Evolutionary conservation across 2,797 vertebrate species (phyloP), one percentile per base, ranked within the genome.

Genomic region (Rallus crepitans): DNA sequence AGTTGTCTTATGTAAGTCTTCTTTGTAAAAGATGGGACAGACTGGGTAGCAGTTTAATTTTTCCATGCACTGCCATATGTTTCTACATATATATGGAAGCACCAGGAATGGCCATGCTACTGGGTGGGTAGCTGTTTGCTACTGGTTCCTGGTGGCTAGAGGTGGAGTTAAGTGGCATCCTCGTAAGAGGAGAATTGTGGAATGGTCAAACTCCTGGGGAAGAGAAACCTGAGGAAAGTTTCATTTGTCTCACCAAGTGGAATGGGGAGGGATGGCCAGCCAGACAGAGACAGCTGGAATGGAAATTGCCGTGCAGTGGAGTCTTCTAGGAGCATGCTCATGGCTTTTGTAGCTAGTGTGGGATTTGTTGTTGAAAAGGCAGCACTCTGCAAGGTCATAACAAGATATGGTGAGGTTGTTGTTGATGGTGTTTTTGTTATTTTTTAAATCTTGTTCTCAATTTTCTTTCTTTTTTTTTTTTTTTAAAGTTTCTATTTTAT

Each of bases 21-120:
- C 28, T 61, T 70, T 77, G 15, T 45, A 59, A 90, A 83, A 84
- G 19, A 25, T 71, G 37, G 64, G 56, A 60, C 37, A 71, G 27
- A 11, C 30, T 85, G 65, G 30, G 39, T 57, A 82, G 48, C 1
- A 0, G 11, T 25, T 95, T 45, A 24, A 5, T 65, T 77, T 80
- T 91, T 80, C 69, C 19, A 17, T 5, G 12, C 10, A 19, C 11
- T 33, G 39, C 2, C 0, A 1, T 80, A 15, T 8, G 1, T 55
- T 90, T 55, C 40, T 71, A 21, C 9, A 20, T 21, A 47, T 23
- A 20, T 23, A 47, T 47, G 42, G 19, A 45, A 45, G 9, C 42
- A 48, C 27, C 30, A 47, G 48, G 45, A 81, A n/a, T 13, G 40
- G n/a, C 37, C 23, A n/a, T n/a, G n/a, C 52, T 71, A 18, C 10